Conservation (phyloP, 2,888 invertebrate genomes). For the Enoplolaimus lenunculus region DNA sequence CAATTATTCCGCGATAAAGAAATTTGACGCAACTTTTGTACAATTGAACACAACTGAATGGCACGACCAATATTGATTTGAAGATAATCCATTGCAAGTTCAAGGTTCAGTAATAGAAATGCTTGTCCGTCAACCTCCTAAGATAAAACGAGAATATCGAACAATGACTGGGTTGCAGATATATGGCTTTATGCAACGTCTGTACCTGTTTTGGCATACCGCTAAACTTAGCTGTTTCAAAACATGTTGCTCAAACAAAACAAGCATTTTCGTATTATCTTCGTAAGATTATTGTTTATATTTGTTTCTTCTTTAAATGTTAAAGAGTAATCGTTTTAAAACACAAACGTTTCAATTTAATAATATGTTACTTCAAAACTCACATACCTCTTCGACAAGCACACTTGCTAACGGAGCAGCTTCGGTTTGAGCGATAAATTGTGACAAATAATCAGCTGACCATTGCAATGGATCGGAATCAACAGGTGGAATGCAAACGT, state of each 20-base stretch:
- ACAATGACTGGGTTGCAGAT: too few species aligned
- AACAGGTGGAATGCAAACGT: slow-evolving; percentile 6
- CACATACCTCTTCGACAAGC: background rate
- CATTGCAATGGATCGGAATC: background rate
- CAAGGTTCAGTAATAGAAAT: background rate
- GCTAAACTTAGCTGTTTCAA: too few species aligned
- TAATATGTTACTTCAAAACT: background rate
- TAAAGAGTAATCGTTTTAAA: too few species aligned
- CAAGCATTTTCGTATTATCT: too few species aligned
- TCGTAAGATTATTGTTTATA: too few species aligned
- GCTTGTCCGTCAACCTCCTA: slow-evolving; percentile 16
- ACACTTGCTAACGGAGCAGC: background rate
- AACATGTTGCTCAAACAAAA: too few species aligned
- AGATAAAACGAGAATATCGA: background rate
- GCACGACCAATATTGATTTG: slow-evolving; percentile 17
- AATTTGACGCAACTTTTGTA: slow-evolving; percentile 10
- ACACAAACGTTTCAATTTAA: too few species aligned
- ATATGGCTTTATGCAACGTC: too few species aligned
- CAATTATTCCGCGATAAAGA: background rate
- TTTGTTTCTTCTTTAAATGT: too few species aligned
- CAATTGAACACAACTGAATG: slow-evolving; percentile 16
- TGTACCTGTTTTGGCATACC: too few species aligned
- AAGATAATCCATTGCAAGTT: slow-evolving; percentile 2
- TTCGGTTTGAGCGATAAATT: slow-evolving; percentile 8
- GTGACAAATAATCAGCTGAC: background rate